A percentile compares a stretch with the other conserved stretches of the same genome.
Evolutionary conservation across 92 coral and sea anemone species (phyloP).

Genomic region (Virgularia gustaviana): DNA sequence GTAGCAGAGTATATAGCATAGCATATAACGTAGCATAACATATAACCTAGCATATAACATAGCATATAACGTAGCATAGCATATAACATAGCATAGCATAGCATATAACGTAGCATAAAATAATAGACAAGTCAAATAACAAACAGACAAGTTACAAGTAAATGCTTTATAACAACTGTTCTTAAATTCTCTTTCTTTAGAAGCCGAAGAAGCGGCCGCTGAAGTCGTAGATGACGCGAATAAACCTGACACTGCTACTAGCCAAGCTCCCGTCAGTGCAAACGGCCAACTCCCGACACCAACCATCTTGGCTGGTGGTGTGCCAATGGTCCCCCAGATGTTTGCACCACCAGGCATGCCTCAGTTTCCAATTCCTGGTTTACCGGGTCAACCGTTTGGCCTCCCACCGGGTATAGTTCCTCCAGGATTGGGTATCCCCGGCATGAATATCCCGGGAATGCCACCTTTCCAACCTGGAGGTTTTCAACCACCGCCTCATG

Average conservation of each 20-base stretch:
- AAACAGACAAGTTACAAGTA: no score
- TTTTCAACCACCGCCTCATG: conserved; percentile 52
- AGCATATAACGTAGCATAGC: no score
- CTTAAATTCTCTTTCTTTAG: no score
- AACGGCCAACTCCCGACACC: conserved; percentile 48
- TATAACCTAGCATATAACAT: no score
- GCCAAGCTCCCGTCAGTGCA: conserved; percentile 40
- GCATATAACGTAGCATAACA: no score
- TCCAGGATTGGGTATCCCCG: no score
- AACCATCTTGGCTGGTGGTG: conserved; percentile 55
- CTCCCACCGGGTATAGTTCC: conserved; percentile 30
- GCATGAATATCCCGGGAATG: neutral
- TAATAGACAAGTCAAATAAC: no score
- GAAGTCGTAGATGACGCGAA: neutral
- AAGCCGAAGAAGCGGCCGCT: neutral
- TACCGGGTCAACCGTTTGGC: neutral
- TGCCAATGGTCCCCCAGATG: conserved; percentile 49
- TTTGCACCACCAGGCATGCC: conserved; percentile 27
- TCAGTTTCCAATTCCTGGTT: neutral
- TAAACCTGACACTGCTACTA: conserved; percentile 29
- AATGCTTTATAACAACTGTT: no score
- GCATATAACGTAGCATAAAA: no score
- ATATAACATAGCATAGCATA: no score
- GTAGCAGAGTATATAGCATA: no score
- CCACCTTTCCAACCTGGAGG: conserved; percentile 39